Evolutionary conservation across 2,888 invertebrate genomes (phyloP).

Genomic region (Barypeithes pellucidus): DNA sequence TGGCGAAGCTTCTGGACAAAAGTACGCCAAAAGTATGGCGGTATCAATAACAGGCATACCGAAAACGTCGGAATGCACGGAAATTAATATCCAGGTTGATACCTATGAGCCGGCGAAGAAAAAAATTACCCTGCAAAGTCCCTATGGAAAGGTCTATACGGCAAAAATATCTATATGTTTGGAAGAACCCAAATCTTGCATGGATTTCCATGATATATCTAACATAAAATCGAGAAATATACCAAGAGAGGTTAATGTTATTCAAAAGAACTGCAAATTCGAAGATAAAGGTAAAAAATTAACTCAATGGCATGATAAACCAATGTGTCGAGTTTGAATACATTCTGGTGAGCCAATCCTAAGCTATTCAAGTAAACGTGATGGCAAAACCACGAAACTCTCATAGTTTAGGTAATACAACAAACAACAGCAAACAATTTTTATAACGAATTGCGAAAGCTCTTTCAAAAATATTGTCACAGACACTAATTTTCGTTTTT

Average conservation of each 20-base stretch:
- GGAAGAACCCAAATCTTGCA: conserved; percentile 44
- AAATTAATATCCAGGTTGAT: conserved; percentile 54
- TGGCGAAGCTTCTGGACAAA: conserved; percentile 60
- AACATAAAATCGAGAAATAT: conserved; percentile 38
- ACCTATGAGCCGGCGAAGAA: conserved; percentile 43
- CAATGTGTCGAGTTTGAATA: too few relatives aligned
- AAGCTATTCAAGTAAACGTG: too few relatives aligned
- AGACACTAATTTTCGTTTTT: too few relatives aligned
- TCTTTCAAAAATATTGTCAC: too few relatives aligned
- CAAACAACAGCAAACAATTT: too few relatives aligned
- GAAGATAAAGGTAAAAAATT: conserved; percentile 38
- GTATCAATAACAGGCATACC: conserved; percentile 62
- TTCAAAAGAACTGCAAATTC: conserved; percentile 29
- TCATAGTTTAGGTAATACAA: too few relatives aligned
- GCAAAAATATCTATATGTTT: conserved; percentile 53
- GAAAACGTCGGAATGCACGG: conserved; percentile 54
- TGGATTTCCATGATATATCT: conserved; percentile 48
- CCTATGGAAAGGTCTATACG: conserved; percentile 54
- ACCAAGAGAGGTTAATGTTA: conserved; percentile 47
- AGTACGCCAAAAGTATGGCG: conserved; percentile 62
- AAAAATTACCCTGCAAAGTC: conserved; percentile 51
- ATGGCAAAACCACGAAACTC: too few relatives aligned
- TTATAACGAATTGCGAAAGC: too few relatives aligned
- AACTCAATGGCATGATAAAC: too few relatives aligned
- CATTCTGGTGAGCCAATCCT: too few relatives aligned